Evolutionary conservation across 1,140 invertebrate genomes (phyloP).

Genomic region (Orchesella cincta): DNA sequence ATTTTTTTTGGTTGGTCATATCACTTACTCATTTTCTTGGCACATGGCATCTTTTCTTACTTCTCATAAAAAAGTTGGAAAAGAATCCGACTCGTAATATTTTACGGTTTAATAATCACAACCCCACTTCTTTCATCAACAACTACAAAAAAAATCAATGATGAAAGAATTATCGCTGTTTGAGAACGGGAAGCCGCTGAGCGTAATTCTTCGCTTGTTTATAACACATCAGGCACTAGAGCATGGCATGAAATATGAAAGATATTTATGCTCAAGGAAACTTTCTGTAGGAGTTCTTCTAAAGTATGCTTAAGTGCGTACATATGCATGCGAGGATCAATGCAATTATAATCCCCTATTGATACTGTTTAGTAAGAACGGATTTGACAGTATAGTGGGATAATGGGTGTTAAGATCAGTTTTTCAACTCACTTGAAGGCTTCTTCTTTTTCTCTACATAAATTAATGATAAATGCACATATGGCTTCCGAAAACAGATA

Average conservation of each 20-base stretch:
- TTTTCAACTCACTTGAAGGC: background rate
- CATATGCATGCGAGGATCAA: too few species aligned
- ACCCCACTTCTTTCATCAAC: background rate
- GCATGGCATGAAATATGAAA: constrained; percentile 7
- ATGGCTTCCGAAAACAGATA: constrained; percentile 16
- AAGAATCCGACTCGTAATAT: constrained; percentile 23
- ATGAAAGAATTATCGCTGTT: constrained; percentile 28
- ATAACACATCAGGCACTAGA: constrained; percentile 4
- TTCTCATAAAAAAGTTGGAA: constrained; percentile 2
- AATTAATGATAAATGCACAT: constrained; percentile 24
- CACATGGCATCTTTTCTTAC: constrained; percentile 12
- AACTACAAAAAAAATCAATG: constrained; percentile 14
- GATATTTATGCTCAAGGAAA: too few species aligned
- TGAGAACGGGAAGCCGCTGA: background rate
- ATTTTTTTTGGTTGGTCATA: background rate
- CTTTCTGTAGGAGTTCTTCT: too few species aligned
- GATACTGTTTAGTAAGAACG: background rate
- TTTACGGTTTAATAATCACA: constrained; percentile 20
- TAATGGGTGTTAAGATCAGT: constrained; percentile 2
- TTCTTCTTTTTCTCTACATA: background rate
- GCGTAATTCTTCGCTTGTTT: constrained; percentile 10
- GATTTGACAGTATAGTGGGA: background rate
- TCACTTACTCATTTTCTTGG: constrained; percentile 20
- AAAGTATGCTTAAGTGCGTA: too few species aligned
- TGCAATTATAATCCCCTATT: background rate